Evolutionary conservation across 2,888 invertebrate genomes (phyloP).

Genomic region (Callinectes sapidus): DNA sequence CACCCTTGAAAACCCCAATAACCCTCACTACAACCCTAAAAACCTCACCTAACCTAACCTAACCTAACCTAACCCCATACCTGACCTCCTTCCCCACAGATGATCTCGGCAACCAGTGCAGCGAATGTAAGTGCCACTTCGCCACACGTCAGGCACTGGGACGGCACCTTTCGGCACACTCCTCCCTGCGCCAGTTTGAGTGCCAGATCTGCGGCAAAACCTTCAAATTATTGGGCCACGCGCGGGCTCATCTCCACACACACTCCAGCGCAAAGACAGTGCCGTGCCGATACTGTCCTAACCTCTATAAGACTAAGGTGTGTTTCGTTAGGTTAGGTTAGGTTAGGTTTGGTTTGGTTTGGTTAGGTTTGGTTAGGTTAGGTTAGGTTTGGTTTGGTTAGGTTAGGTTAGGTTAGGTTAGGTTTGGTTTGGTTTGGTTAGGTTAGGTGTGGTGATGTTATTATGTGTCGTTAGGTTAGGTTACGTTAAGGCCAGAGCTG

Average conservation of each 20-base stretch:
- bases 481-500: too few species aligned
- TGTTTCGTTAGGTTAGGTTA: neutral
- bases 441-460: too few species aligned
- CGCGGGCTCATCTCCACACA: slow-evolving; percentile 38
- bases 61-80: too few species aligned
- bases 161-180: slow-evolving; percentile 55
- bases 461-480: too few species aligned
- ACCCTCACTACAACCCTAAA: too few species aligned
- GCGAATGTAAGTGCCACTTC: slow-evolving; percentile 43
- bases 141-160: slow-evolving; percentile 28
- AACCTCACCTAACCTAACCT: too few species aligned
- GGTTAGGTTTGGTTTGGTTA: too few species aligned
- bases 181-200: slow-evolving; percentile 51
- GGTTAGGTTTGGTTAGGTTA: too few species aligned
- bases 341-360: neutral
- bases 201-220: slow-evolving; percentile 48
- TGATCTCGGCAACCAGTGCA: slow-evolving; percentile 47
- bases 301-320: slow-evolving; percentile 55
- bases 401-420: too few species aligned
- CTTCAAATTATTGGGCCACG: slow-evolving; percentile 52
- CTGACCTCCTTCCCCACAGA: too few species aligned
- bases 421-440: too few species aligned
- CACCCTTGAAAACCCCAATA: too few species aligned
- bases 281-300: slow-evolving; percentile 52
- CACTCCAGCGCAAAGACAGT: slow-evolving; percentile 42